Conservation (phyloP, 2,888 invertebrate species). For the Ophion ellenae region DNA sequence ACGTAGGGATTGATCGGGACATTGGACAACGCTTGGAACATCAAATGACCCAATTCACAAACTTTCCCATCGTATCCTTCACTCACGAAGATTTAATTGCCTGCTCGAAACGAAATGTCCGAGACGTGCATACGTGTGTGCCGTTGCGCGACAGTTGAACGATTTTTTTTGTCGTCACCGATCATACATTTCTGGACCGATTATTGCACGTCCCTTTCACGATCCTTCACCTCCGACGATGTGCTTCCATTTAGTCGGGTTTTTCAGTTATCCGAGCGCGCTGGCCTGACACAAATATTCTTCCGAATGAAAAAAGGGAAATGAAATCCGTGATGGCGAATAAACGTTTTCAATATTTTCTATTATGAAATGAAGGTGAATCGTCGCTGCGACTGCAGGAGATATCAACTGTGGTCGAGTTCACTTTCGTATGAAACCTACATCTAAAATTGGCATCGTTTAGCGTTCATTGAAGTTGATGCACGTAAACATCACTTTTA, state of each 20-base stretch:
- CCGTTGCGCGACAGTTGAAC: not conserved
- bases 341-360: not conserved
- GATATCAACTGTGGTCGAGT: not conserved
- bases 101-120: slow-evolving; percentile 7
- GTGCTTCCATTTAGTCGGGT: not conserved
- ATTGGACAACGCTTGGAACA: slow-evolving; percentile 20
- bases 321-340: not conserved
- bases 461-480: too few relatives aligned
- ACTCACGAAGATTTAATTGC: slow-evolving; percentile 14
- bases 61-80: slow-evolving; percentile 2
- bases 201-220: not conserved
- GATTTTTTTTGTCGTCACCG: not conserved
- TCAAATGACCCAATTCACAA: slow-evolving; percentile 31
- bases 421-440: not conserved
- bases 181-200: not conserved
- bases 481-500: too few relatives aligned
- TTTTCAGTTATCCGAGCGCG: not conserved
- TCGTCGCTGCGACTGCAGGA: not conserved
- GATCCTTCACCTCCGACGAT: not conserved
- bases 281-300: not conserved
- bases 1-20: slow-evolving; percentile 33
- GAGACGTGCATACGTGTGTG: not conserved
- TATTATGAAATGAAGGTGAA: not conserved
- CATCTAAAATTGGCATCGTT: not conserved
- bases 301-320: not conserved